A percentile compares a stretch with the other conserved stretches of the same genome.
These are phyloP conservation scores for Drosophila mercatorum DNA, from an alignment of 2,888 invertebrate species.

Conservation along the genomic window DNA sequence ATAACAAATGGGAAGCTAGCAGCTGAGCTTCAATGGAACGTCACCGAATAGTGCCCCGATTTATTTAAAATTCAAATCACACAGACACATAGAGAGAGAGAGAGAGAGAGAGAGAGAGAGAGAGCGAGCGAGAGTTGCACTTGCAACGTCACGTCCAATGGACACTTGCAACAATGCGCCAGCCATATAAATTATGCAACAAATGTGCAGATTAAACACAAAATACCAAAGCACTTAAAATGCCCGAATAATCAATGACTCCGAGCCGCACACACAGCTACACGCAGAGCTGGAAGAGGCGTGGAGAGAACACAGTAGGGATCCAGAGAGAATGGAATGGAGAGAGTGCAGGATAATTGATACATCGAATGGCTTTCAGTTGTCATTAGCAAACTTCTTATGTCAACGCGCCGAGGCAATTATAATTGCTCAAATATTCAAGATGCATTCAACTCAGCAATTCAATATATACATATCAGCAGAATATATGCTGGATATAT, in stretches of 20 bases:
- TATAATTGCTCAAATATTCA: slow-evolving; percentile 66
- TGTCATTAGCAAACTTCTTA: slow-evolving; percentile 34
- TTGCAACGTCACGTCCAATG: slow-evolving; percentile 3
- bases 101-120: too few species aligned
- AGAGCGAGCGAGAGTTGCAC: not conserved
- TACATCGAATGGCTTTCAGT: slow-evolving; percentile 7
- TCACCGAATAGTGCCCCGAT: slow-evolving; percentile 14
- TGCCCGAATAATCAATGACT: slow-evolving; percentile 67
- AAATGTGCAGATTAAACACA: slow-evolving; percentile 78
- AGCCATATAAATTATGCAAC: slow-evolving; percentile 71
- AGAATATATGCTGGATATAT: not conserved
- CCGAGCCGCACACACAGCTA: not conserved
- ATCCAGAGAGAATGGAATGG: not conserved
- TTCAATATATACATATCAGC: not conserved
- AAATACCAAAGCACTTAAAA: slow-evolving; percentile 77
- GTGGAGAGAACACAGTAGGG: not conserved
- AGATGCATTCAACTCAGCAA: slow-evolving; percentile 27
- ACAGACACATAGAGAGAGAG: not conserved
- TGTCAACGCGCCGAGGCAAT: slow-evolving; percentile 48
- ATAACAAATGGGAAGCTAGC: slow-evolving; percentile 47
- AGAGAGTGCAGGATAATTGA: slow-evolving; percentile 1
- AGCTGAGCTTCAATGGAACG: not conserved
- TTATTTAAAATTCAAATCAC: slow-evolving; percentile 69
- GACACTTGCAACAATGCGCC: slow-evolving; percentile 43
- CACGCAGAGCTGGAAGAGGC: not conserved